A percentile compares a stretch with the other conserved stretches of the same genome.
Evolutionary conservation across 2,888 invertebrate genomes (phyloP).

Genomic region (Ornithoptera priamus): DNA sequence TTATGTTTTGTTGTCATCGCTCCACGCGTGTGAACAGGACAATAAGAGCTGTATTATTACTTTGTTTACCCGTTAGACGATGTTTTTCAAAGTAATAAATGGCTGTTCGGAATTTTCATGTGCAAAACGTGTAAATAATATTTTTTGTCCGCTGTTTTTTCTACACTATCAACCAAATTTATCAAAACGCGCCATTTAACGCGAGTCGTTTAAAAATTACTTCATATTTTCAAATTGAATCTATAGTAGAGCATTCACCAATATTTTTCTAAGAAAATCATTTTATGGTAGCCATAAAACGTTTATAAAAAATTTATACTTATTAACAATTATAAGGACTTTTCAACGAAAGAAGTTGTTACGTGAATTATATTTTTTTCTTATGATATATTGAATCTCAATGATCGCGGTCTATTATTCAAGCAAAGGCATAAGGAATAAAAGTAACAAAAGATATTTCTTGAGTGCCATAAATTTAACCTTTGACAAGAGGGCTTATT

Average conservation of each 20-base stretch:
- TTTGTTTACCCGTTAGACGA: slow-evolving; percentile 21
- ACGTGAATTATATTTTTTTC: too few relatives aligned
- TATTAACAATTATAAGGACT: too few relatives aligned
- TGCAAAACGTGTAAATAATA: background rate
- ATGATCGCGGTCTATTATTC: slow-evolving; percentile 2
- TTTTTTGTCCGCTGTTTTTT: background rate
- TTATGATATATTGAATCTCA: background rate
- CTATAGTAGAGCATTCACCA: too few relatives aligned
- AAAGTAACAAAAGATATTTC: slow-evolving; percentile 19
- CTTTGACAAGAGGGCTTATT: slow-evolving; percentile 29
- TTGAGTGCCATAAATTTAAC: slow-evolving; percentile 25
- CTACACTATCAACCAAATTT: background rate
- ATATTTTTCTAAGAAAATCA: too few relatives aligned
- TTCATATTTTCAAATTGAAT: too few relatives aligned
- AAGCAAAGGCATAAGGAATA: slow-evolving; percentile 4
- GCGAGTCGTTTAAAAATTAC: too few relatives aligned
- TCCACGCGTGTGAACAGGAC: background rate
- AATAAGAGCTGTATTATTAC: slow-evolving; percentile 21
- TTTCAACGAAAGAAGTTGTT: too few relatives aligned
- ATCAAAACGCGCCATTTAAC: too few relatives aligned
- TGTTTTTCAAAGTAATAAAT: slow-evolving; percentile 12
- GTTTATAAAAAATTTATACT: too few relatives aligned
- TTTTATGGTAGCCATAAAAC: too few relatives aligned
- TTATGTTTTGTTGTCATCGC: slow-evolving; percentile 4
- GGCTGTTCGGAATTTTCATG: background rate